Evolutionary conservation across 2,888 invertebrate species (phyloP).

Genomic region (Acanthosepion pharaonis): DNA sequence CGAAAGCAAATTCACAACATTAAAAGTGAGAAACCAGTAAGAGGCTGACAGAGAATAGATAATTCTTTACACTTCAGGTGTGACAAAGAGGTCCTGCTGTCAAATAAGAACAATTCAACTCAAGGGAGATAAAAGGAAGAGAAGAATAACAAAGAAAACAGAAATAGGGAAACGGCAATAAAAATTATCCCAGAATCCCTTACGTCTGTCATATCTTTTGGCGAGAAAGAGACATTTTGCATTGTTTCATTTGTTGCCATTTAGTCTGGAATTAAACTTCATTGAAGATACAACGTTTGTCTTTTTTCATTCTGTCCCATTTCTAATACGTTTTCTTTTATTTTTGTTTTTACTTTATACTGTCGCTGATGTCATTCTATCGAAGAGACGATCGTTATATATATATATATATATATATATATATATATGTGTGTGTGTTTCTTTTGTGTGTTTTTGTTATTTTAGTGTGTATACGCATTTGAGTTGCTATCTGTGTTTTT

Average conservation of each 20-base stretch:
- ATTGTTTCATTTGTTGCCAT: not conserved
- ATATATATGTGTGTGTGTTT: no score
- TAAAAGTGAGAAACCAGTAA: not conserved
- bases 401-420: no score
- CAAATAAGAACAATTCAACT: not conserved
- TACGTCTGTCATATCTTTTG: not conserved
- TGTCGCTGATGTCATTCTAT: no score
- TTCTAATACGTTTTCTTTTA: no score
- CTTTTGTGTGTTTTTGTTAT: no score
- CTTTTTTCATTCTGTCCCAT: not conserved
- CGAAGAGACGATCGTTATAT: no score
- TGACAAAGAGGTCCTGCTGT: slow-evolving; percentile 21
- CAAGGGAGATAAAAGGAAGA: not conserved
- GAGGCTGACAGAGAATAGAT: slow-evolving; percentile 1
- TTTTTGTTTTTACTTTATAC: no score
- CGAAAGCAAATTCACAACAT: not conserved
- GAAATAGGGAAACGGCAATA: not conserved
- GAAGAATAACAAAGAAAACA: not conserved
- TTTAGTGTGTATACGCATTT: no score
- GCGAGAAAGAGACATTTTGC: not conserved
- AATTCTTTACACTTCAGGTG: not conserved
- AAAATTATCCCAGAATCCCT: not conserved
- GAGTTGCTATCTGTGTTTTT: no score
- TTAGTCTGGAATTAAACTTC: not conserved
- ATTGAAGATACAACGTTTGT: not conserved